Evolutionary conservation across 2,113 vertebrate species (phyloP).

Genomic region (Eclectus roratus): DNA sequence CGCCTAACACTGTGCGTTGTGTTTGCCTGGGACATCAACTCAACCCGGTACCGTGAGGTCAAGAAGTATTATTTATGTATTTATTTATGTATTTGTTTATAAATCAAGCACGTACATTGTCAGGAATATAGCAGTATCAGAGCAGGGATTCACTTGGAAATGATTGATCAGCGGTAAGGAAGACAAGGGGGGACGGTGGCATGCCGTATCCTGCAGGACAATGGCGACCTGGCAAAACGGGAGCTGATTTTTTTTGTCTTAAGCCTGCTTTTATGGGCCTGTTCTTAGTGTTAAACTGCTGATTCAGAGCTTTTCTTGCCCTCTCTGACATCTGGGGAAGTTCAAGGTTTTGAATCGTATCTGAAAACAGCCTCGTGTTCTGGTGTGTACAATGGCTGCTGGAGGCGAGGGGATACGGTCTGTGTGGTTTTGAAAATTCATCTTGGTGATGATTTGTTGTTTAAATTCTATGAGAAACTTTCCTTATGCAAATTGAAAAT

Average conservation of each 20-base stretch:
- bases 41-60: not conserved
- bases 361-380: not conserved
- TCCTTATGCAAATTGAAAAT: not conserved
- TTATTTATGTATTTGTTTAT: not conserved
- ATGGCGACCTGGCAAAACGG: not conserved
- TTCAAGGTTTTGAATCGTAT: not conserved
- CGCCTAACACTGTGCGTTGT: not conserved
- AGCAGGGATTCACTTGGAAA: not conserved
- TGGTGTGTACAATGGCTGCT: not conserved
- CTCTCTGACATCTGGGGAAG: not conserved
- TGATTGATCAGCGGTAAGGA: not conserved
- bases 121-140: not conserved
- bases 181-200: not conserved
- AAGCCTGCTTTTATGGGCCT: not conserved
- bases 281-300: not conserved
- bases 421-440: not conserved
- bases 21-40: not conserved
- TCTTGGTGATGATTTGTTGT: not conserved
- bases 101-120: not conserved
- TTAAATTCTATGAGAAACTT: not conserved
- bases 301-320: not conserved
- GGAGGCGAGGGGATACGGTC: not conserved
- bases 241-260: not conserved
- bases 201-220: not conserved
- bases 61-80: not conserved